Base-by-base conservation (phyloP, 1,140 invertebrate species). In the Brachionus manjavacas region DNA sequence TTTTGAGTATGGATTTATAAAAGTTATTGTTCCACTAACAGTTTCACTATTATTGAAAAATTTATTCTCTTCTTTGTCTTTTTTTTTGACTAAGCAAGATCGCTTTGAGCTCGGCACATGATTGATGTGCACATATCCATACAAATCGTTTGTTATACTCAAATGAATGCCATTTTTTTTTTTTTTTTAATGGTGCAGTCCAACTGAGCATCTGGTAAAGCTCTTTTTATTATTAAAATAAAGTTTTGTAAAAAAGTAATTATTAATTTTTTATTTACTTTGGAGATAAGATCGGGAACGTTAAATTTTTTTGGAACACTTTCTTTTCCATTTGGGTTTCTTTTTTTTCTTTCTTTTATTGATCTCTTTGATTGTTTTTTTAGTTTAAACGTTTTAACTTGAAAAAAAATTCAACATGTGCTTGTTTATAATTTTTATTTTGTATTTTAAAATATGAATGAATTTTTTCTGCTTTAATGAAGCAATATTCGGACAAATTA, bases 1-100 rank as follows among this genome's bases (percentile, higher is more conserved):
- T n/a, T n/a, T n/a, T n/a, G n/a, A n/a, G n/a, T n/a, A n/a, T 23
- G 78, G 60, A 66, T 81, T 81, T 20, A 81, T 60, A 43, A 81
- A 81, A 20, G 60, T 81, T 81, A 81, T 66, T 3, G 79, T 81
- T 20, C 52, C 79, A 12, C 2, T 64, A 0, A 81, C n/a, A 7
- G 78, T 81, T n/a, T 31, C 78, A 35, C 4, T 64, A 7, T 60
- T 81, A 1, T 16, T n/a, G 35, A 39, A 81, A 7, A 20, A 20
- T 41, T 81, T 81, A 23, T 60, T 81, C 49, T 31, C 49, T 23
- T 20, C 49, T 2, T 3, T 12, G 16, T 64, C 78, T 43, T 39
- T 4, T 66, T 81, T 81, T 16, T 81, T 16, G 1, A n/a, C 20
- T 16, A 64, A 60, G 9, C 52, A 6, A 20, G 46, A 16, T 35